Conservation (phyloP, 2,113 vertebrate genomes). For the Anser brachyrhynchus region DNA sequence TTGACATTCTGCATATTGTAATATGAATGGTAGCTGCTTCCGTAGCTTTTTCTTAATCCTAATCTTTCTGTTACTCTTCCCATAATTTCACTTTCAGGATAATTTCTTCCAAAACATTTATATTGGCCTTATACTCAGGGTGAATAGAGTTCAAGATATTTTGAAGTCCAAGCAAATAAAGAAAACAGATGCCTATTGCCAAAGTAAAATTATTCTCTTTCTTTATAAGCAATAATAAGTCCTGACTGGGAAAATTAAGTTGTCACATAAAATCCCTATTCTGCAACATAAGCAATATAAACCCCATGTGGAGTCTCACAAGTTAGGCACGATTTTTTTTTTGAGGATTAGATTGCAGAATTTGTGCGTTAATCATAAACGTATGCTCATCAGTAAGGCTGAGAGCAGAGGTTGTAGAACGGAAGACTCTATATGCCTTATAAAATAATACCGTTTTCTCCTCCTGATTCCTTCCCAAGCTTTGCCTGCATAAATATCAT, state of each 20-base stretch:
- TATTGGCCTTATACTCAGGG: neutral
- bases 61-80: neutral
- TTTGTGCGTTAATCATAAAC: neutral
- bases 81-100: neutral
- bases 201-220: neutral
- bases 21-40: neutral
- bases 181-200: neutral
- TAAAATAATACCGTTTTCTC: neutral
- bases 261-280: neutral
- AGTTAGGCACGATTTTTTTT: neutral
- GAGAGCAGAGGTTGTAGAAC: neutral
- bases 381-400: neutral
- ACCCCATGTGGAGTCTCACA: neutral
- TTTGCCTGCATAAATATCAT: neutral
- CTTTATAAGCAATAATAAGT: neutral
- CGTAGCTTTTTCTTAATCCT: neutral
- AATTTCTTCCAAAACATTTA: neutral
- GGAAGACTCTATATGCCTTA: neutral
- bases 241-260: neutral
- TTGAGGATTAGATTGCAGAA: neutral
- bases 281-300: neutral
- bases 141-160: neutral
- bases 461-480: neutral
- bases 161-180: neutral
- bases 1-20: neutral